These are phyloP conservation scores for Heterohyrax brucei DNA, from an alignment of 2,797 vertebrate species.

Conservation along the genomic window DNA sequence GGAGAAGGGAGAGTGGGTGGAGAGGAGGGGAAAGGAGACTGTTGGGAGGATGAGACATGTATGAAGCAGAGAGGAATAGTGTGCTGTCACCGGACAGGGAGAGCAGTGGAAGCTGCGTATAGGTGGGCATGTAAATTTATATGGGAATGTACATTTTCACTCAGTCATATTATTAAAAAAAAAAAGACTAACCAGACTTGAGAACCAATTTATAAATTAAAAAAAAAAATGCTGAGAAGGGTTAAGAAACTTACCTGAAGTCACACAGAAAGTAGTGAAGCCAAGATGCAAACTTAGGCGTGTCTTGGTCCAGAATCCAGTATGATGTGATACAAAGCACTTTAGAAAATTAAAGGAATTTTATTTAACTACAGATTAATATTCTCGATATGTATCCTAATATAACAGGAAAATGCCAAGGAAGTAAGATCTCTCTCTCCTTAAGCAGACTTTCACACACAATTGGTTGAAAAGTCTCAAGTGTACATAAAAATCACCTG, in stretches of 20 bases:
- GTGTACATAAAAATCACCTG: too few relatives aligned
- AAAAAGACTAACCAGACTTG: too few relatives aligned
- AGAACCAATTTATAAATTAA: too few relatives aligned
- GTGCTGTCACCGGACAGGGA: too few relatives aligned
- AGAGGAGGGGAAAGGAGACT: too few relatives aligned
- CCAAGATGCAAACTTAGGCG: background rate
- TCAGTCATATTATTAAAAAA: too few relatives aligned
- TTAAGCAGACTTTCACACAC: background rate
- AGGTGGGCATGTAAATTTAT: too few relatives aligned
- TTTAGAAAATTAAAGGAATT: background rate
- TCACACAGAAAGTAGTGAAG: background rate
- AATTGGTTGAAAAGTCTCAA: background rate
- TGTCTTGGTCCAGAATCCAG: background rate
- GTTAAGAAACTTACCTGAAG: background rate
- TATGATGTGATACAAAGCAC: background rate
- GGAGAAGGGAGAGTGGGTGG: too few relatives aligned
- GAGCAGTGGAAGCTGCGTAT: too few relatives aligned
- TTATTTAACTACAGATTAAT: slow-evolving; percentile 5
- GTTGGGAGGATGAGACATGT: too few relatives aligned
- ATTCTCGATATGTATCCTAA: background rate
- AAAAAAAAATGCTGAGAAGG: background rate
- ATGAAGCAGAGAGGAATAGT: too few relatives aligned
- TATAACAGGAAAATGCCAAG: background rate
- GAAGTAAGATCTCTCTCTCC: background rate
- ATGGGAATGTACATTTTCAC: too few relatives aligned